phyloP scores from a whole-genome alignment of 1,140 invertebrate species.

The Lerema accius region DNA sequence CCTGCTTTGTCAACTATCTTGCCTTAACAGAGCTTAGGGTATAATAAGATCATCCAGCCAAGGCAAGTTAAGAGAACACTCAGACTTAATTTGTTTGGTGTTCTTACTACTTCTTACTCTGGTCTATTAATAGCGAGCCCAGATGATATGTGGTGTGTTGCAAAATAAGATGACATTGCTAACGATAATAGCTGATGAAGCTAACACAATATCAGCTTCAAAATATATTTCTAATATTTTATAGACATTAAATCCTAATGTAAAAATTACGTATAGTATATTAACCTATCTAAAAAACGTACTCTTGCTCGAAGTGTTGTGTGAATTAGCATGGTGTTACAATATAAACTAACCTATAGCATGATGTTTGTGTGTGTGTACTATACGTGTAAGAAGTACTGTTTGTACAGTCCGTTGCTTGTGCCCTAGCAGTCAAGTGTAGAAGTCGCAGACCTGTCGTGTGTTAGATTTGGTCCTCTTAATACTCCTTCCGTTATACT shows the following conservation, averaged over 20 bases:
- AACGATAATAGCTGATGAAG: too few species aligned
- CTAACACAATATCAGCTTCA: too few species aligned
- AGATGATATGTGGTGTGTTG: too few species aligned
- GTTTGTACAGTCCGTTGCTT: slow-evolving; percentile 67
- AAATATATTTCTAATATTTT: background rate
- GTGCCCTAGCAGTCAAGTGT: slow-evolving; percentile 73
- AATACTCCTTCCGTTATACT: slow-evolving; percentile 25
- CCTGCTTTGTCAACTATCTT: too few species aligned
- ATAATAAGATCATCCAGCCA: background rate
- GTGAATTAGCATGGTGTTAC: slow-evolving; percentile 12
- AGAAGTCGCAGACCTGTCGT: slow-evolving; percentile 64
- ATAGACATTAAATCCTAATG: background rate
- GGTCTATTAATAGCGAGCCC: too few species aligned
- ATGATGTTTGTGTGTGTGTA: slow-evolving; percentile 30
- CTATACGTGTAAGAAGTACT: slow-evolving; percentile 26
- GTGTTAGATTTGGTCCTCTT: slow-evolving; percentile 41
- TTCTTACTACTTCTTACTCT: too few species aligned
- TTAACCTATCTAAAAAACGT: too few species aligned
- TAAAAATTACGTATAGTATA: too few species aligned
- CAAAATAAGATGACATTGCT: too few species aligned
- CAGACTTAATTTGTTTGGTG: too few species aligned
- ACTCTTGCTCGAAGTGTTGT: background rate
- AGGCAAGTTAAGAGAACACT: background rate
- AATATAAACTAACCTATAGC: slow-evolving; percentile 7
- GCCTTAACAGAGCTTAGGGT: too few species aligned